Percentiles rank a stretch among this genome's conserved stretches.
phyloP scores from a whole-genome alignment of 2,113 vertebrate genomes.

The Anser brachyrhynchus region DNA sequence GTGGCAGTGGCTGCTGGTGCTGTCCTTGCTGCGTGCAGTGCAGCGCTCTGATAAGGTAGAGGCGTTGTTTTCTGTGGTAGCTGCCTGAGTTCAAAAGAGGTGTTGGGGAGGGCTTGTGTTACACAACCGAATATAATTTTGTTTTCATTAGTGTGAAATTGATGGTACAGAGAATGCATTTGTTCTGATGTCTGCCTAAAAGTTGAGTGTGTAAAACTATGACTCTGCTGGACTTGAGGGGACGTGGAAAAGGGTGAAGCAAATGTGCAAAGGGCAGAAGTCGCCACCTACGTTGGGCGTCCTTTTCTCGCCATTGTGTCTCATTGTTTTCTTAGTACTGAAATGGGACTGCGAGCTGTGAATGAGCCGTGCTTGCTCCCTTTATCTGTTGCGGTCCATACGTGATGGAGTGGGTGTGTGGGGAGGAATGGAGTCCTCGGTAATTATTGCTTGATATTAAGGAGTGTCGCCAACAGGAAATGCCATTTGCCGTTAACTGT shows the following conservation, averaged over 20 bases:
- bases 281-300: not conserved
- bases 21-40: not conserved
- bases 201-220: fast-evolving
- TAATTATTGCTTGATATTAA: not conserved
- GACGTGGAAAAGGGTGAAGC: not conserved
- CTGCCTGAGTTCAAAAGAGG: not conserved
- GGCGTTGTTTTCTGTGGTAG: not conserved
- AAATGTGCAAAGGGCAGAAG: not conserved
- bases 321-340: not conserved
- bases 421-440: not conserved
- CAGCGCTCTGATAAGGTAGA: fast-evolving
- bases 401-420: fast-evolving
- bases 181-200: not conserved
- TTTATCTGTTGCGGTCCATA: not conserved
- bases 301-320: not conserved
- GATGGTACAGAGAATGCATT: not conserved
- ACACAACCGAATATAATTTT: not conserved
- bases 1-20: not conserved
- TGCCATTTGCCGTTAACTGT: not conserved
- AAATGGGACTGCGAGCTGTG: fast-evolving
- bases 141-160: not conserved
- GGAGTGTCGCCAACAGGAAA: not conserved
- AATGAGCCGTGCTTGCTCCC: not conserved
- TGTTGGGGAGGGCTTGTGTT: not conserved
- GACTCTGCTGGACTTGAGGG: fast-evolving